Conservation (phyloP, 2,888 invertebrate species). For the Drosophila tanythrix region DNA sequence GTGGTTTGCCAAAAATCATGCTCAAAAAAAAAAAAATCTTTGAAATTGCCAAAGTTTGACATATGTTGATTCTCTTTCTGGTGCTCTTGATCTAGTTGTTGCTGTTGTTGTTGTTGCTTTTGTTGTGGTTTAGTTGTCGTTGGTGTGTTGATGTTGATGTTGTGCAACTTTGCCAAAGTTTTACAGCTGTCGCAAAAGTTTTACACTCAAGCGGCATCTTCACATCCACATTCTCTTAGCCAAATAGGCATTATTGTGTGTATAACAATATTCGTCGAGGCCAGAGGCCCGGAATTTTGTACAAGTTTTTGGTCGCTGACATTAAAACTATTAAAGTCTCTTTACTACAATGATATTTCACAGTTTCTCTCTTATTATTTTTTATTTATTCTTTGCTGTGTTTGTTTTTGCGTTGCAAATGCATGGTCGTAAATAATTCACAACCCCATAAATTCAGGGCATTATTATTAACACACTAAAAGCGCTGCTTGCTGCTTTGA, state of each 20-base stretch:
- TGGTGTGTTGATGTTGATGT: conserved; percentile 44
- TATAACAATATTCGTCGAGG: conserved; percentile 16
- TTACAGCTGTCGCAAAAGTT: conserved; percentile 59
- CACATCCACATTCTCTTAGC: conserved; percentile 22
- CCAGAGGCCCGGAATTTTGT: conserved; percentile 21
- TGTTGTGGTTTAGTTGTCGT: conserved; percentile 23
- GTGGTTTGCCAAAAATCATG: conserved; percentile 64
- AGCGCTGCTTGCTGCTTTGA: conserved; percentile 12
- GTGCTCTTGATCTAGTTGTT: conserved; percentile 3
- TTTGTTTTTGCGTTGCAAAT: conserved; percentile 33
- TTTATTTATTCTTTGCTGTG: background rate
- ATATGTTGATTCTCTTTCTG: conserved; percentile 52
- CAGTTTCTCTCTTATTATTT: conserved; percentile 6
- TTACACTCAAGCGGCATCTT: conserved; percentile 28
- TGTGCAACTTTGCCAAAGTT: conserved; percentile 62
- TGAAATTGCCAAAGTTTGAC: conserved; percentile 74
- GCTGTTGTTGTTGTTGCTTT: conserved; percentile 12
- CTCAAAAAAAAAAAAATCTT: conserved; percentile 46
- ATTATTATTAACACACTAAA: conserved; percentile 61
- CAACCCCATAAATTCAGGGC: conserved; percentile 26
- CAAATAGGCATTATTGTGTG: conserved; percentile 48
- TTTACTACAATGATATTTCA: conserved; percentile 53
- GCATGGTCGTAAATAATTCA: conserved; percentile 53
- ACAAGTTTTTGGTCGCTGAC: conserved; percentile 33
- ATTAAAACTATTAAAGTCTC: conserved; percentile 72